Percentiles rank a stretch among this genome's conserved stretches.
phyloP scores from a whole-genome alignment of 2,888 invertebrate species.

The Chrysina gloriosa region DNA sequence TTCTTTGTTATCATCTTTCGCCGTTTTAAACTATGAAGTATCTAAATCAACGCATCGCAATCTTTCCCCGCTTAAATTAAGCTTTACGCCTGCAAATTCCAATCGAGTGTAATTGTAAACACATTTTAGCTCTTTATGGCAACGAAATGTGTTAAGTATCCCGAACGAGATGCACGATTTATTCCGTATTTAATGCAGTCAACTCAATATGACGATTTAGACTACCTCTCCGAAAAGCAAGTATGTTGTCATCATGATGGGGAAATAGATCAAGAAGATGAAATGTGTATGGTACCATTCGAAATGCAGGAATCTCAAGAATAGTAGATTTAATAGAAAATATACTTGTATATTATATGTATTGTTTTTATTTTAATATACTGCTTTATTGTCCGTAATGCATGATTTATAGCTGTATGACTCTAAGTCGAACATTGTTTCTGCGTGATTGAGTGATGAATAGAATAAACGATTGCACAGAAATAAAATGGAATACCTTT shows the following conservation, averaged over 20 bases:
- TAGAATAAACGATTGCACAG: no score
- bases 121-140: slow-evolving; percentile 32
- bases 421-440: no score
- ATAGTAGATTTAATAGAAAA: background rate
- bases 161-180: background rate
- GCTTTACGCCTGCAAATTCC: no score
- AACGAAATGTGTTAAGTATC: slow-evolving; percentile 23
- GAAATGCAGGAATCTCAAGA: background rate
- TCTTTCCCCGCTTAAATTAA: no score
- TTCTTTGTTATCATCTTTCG: no score
- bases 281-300: slow-evolving; percentile 5
- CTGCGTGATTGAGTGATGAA: no score
- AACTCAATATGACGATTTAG: background rate
- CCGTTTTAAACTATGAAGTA: no score
- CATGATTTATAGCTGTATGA: no score
- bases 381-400: no score
- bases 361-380: background rate
- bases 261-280: background rate
- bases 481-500: no score
- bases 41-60: background rate
- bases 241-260: slow-evolving; percentile 20
- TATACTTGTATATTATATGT: no score
- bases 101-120: no score
- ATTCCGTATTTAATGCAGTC: slow-evolving; percentile 1
- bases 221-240: background rate